Evolutionary conservation across 2,797 vertebrate species (phyloP), one percentile per base, ranked within the genome.

Genomic region (Cirrhinus mrigala): DNA sequence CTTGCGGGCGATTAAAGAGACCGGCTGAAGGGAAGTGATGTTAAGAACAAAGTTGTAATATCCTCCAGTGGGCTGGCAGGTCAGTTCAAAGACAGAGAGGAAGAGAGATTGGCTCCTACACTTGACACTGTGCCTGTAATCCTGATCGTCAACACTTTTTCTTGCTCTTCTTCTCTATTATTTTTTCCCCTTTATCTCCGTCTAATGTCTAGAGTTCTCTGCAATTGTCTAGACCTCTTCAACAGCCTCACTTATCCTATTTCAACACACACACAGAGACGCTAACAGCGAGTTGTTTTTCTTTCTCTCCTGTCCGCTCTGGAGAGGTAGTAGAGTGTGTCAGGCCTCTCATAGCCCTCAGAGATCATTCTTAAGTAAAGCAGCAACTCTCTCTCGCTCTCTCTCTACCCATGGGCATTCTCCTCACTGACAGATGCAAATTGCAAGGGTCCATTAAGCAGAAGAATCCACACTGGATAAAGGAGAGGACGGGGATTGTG

Each of bases 361-460:
- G 87, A 90, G 87, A 90, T 91, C 88, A 85, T 83, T 85, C 88
- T 90, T 87, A 89, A 90, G 88, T 90, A 88, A 89, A 85, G 88
- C 84, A 81, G 87, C 87, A 79, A 73, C 64, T 71, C 84, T 79
- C 56, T 79, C 58, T 78, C 76, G 76, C 64, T 80, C 69, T 50
- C 84, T 74, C 66, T 68, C 73, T 48, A 80, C 80, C 75, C 77
- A 90, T 85, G 86, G 94, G 94, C 92, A 92, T 87, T 73, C 86
- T 89, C 77, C 90, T 88, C 86, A 90, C 89, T 82, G 91, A 91
- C 93, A 96, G 94, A 95, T 94, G 95, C 90, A 92, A 92, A 94
- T 93, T 94, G 92, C 94, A 93, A 95, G 93, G 94, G 93, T 94
- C 95, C 95, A 96, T 96, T 96, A 96, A 95, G 92, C 93, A 92